Evolutionary conservation across 2,797 vertebrate species (phyloP).

Genomic region (Austrolebias charrua): DNA sequence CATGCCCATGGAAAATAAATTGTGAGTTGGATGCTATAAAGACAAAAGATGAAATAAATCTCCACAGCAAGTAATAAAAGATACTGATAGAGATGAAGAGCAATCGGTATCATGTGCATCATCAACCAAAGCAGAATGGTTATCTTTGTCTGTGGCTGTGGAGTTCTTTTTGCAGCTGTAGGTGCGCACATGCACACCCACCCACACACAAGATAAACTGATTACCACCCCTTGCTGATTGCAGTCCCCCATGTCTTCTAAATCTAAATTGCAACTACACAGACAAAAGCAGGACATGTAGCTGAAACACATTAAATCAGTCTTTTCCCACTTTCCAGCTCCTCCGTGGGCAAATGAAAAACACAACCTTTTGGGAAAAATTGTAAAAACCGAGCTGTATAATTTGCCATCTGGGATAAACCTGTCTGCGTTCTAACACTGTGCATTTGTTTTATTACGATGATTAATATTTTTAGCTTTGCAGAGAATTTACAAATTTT

Average conservation of each 20-base stretch:
- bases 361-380: constrained; percentile 47
- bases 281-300: constrained; percentile 68
- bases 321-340: constrained; percentile 51
- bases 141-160: constrained; percentile 49
- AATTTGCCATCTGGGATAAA: constrained; percentile 18
- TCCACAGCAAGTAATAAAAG: constrained; percentile 20
- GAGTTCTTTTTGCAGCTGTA: constrained; percentile 58
- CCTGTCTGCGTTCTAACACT: constrained; percentile 18
- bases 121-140: constrained; percentile 32
- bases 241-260: constrained; percentile 74
- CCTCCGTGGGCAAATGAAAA: constrained; percentile 57
- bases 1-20: constrained; percentile 4
- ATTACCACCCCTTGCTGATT: constrained; percentile 79
- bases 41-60: constrained; percentile 8
- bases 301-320: constrained; percentile 71
- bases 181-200: constrained; percentile 19
- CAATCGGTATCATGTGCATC: constrained; percentile 26
- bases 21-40: constrained; percentile 12
- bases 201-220: constrained; percentile 64
- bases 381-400: constrained; percentile 33
- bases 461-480: neutral
- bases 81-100: constrained; percentile 26
- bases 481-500: constrained; percentile 16
- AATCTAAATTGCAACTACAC: constrained; percentile 79
- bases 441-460: constrained; percentile 7